Base-by-base conservation (phyloP, 1,140 invertebrate genomes). In the Drosophila carrolli region DNA sequence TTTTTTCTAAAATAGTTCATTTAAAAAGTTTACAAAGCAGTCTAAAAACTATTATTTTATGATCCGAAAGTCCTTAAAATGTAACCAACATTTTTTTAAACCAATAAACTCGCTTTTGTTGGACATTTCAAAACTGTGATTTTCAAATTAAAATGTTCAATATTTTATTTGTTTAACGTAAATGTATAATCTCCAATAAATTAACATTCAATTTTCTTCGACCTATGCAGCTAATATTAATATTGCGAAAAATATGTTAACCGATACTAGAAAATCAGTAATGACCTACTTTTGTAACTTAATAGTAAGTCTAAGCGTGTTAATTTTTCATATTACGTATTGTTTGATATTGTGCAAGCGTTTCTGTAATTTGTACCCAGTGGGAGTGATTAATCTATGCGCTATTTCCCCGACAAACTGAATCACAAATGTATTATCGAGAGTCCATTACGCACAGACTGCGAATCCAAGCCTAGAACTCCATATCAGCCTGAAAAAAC, bases 401-500 rank as follows among this genome's bases (percentile, higher is more conserved):
- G n/a, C 27, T 19, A 13, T 35, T 44, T 9, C 5, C 27, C 41
- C 7, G 13, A n/a, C 60, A 23, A 44, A 27, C n/a, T 63, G 54
- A 63, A 46, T 60, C 56, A 65, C 40, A 61, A 60, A 44, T 37
- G 41, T 16, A 46, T 37, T 41, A 65, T 14, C 16, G 27, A 23
- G n/a, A 43, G 14, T 23, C 13, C 23, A 27, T 63, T 23, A 65
- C 29, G 60, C 46, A 65, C 5, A 16, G 29, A 29, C 59, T 43
- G n/a, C 16, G 11, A 29, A 35, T 23, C 14, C 37, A 32, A 35
- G 60, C 19, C 16, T 35, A 51, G n/a, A 65, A 66, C 23, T 68
- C 60, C 65, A 68, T 68, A 68, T 66, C 65, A 68, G 65, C 61
- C 60, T 53, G 46, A 32, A n/a, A n/a, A 66, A 43, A 59, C 16